Base-by-base conservation (phyloP, 2,113 vertebrate genomes). In the Sorex araneus region DNA sequence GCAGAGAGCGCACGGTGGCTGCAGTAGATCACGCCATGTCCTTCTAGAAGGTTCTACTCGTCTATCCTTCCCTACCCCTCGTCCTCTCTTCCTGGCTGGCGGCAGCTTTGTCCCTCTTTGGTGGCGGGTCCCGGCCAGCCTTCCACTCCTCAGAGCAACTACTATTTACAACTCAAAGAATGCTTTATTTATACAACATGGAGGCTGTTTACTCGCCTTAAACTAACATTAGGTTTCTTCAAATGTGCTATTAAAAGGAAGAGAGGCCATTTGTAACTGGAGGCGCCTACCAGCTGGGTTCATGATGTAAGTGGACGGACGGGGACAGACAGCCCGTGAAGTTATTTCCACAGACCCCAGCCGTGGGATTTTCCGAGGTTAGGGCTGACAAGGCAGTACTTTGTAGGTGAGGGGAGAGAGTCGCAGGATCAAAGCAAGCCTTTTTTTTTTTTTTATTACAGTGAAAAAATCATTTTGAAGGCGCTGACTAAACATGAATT, bases 261-360 rank as follows among this genome's bases (percentile, higher is more conserved):
- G 57, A 87, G 92, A 83, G 83, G 50, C 66, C 40, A 40, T 92
- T 93, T 97, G 94, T 96, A 93, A 84, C 85, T 87, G 82, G 50
- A 91, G 94, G 70, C 90, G 90, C 90, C 80, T 93, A 78, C 81
- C 87, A 95, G 92, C 94, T 96, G 93, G 93, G 87, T 76, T 90
- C 87, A 75, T 96, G 97, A 96, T 92, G 85, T 93, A 96, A 97
- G 88, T 93, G 70, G 88, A 40, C 40, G 40, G 40, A 87, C 71
- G 21, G 57, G 18, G 57, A 82, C 10, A 87, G 87, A 90, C 83
- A 60, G 50, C 34, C 71, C 78, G 91, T 93, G 47, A 90, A 81
- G 63, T 90, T 80, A 90, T 95, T 95, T 91, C 81, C 89, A 71
- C 67, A 92, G 82, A 40, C 84, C 12, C 69, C 36, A 13, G 40